These are phyloP conservation scores for Calyptommatus sinebrachiatus DNA, from an alignment of 2,113 vertebrate species.

Conservation along the genomic window DNA sequence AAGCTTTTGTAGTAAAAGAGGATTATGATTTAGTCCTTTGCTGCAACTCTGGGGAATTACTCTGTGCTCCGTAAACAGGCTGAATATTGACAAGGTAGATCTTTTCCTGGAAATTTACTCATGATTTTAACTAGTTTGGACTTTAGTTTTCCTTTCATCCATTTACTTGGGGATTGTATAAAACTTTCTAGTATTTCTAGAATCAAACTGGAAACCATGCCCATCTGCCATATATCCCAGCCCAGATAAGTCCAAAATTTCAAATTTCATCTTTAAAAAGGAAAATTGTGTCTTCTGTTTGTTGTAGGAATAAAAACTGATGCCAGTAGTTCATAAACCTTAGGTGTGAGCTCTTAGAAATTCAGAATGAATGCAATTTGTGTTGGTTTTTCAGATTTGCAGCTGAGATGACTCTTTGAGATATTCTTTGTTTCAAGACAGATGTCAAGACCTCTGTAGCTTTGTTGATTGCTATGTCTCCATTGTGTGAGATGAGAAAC, in stretches of 20 bases:
- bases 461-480: background rate
- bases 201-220: background rate
- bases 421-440: conserved; percentile 9
- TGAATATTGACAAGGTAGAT: background rate
- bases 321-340: background rate
- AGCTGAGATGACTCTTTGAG: background rate
- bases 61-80: background rate
- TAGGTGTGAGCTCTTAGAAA: background rate
- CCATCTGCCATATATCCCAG: no score
- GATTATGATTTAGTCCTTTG: background rate
- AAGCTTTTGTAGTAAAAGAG: background rate
- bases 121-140: background rate
- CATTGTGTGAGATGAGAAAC: conserved; percentile 11
- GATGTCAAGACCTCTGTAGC: background rate
- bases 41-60: background rate
- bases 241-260: background rate
- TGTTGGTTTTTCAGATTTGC: background rate
- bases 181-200: background rate
- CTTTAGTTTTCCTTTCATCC: background rate
- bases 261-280: background rate
- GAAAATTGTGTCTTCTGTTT: background rate
- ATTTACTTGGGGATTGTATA: background rate
- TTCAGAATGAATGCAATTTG: background rate
- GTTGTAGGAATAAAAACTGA: background rate
- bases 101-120: background rate